Evolutionary conservation across 2,113 vertebrate genomes (phyloP), one percentile per base, ranked within the genome.

Genomic region (Bagarius yarrelli): DNA sequence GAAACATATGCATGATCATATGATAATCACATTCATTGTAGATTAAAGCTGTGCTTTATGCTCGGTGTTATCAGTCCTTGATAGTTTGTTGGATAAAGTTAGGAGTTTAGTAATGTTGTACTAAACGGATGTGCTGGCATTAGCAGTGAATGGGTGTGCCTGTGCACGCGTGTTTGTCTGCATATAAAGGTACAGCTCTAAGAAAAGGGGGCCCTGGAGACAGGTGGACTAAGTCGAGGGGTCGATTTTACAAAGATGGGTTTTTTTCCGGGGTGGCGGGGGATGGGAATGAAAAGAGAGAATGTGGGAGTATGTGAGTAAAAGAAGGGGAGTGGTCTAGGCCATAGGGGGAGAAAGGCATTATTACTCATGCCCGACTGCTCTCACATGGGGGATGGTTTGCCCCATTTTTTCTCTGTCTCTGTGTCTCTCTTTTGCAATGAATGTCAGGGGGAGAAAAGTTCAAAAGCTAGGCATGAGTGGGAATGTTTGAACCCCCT

Each of bases 351-450:
- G 73, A 84, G 78, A 86, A 84, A 86, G 74, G 55, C 83, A 79
- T 81, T 80, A 86, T 86, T 86, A 84, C 83, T 83, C 83, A 84
- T 84, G 83, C 80, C 67, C 64, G 80, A 80, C 83, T 86, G 83
- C 77, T 80, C 74, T 77, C 74, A 86, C 78, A 83, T 55, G 83
- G 78, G 84, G 82, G 84, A 76, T 79, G 53, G 67, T 83, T 83
- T 64, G 60, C 27, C 82, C 81, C 69, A 79, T 36, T 81, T 25
- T 50, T 55, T 73, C 34, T 72, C 69, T 72, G 47, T 84, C 66
- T 74, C 73, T 72, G 66, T 74, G 13, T 76, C 21, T 52, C 34
- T 81, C 14, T 79, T 81, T 83, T 83, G 78, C 76, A 84, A 84
- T 86, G 76, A 86, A 83, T 86, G 66, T 76, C 57, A 73, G 55